Base-by-base conservation (phyloP, 2,113 vertebrate species). In the Sinosuthora webbiana region DNA sequence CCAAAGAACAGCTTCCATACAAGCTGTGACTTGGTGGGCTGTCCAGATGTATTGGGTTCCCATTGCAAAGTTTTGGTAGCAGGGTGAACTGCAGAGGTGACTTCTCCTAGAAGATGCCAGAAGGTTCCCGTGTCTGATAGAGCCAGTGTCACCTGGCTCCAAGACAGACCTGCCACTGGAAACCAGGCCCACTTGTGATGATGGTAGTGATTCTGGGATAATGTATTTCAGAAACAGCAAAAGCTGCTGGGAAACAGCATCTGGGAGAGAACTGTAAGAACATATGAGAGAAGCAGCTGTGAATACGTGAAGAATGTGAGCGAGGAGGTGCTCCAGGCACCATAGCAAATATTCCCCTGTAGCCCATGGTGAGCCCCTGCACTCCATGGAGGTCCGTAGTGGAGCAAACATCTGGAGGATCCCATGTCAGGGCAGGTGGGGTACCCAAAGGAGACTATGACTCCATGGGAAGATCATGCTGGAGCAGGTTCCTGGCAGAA, bases 161-260 rank as follows among this genome's bases (percentile, higher is more conserved):
- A 53, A 53, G 35, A 16, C 1, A 22, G 31, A 64, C 15, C 11
- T 5, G 2, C 31, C 12, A 4, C 16, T 35, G 42, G 17, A 76
- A n/a, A 31, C 53, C 4, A 3, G 68, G 19, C 18, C n/a, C 1
- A 0, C 19, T 42, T 57, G 16, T 5, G 6, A 62, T 10, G 8
- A 11, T 62, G 17, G 23, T 41, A 73, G 44, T 2, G 2, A 28
- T 22, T 73, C n/a, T 57, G 33, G 23, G 27, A 52, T 24, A 28
- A 37, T 10, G 8, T 28, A 8, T 52, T 92, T 70, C 21, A 92
- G 42, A 44, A 53, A 62, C 10, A 18, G 18, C 23, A 35, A 73
- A 76, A 60, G 6, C 9, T 73, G 11, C 22, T 64, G 44, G 4
- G 15, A 39, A 73, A n/a, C 13, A 77, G 14, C 7, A 10, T 5